phyloP scores from a whole-genome alignment of 2,113 vertebrate genomes.

The Paramisgurnus dabryanus region DNA sequence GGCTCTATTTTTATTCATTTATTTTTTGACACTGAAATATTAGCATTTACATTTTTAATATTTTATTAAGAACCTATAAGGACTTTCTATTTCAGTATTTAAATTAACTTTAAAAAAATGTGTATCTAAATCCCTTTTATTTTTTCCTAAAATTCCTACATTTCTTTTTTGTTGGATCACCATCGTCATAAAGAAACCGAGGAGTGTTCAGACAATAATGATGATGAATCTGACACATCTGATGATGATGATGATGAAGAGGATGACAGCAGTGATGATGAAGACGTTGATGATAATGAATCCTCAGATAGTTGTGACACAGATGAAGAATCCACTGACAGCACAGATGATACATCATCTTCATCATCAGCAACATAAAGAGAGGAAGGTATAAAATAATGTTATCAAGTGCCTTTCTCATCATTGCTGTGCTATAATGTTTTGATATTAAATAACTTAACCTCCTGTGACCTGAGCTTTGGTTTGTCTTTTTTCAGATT shows the following conservation, averaged over 20 bases:
- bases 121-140: background rate
- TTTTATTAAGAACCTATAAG: constrained; percentile 19
- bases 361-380: constrained; percentile 44
- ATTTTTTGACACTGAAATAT: background rate
- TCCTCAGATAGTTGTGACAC: constrained; percentile 49
- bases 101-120: constrained; percentile 26
- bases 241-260: constrained; percentile 43
- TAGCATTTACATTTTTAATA: constrained; percentile 43
- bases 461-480: too few relatives aligned
- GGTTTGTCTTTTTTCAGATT: too few relatives aligned
- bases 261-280: constrained; percentile 3
- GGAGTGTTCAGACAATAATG: constrained; percentile 42
- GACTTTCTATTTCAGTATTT: constrained; percentile 38
- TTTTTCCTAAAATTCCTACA: background rate
- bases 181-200: constrained; percentile 45
- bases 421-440: constrained; percentile 1
- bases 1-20: background rate
- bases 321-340: constrained; percentile 57
- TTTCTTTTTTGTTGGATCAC: background rate
- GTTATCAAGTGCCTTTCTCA: background rate
- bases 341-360: constrained; percentile 54
- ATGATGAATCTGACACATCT: constrained; percentile 34
- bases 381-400: constrained; percentile 34
- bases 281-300: constrained; percentile 37
- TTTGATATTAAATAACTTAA: background rate